Base-by-base conservation (phyloP, 2,113 vertebrate genomes). In the Tachycineta bicolor region DNA sequence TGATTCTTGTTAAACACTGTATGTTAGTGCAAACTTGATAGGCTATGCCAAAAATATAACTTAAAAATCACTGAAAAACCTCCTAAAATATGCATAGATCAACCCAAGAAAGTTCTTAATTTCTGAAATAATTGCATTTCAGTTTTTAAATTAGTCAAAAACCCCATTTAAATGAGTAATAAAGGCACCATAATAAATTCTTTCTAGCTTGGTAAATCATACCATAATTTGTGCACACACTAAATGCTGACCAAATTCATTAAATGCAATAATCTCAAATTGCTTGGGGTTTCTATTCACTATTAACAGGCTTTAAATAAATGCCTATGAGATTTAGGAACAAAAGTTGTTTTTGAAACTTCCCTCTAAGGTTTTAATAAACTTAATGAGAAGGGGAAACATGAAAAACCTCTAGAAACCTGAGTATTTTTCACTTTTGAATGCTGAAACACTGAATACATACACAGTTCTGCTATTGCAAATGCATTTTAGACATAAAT, bases 281-380 rank as follows among this genome's bases (percentile, higher is more conserved):
- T 94, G 69, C 88, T 93, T 96, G 86, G 95, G 83, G 88, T 97
- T 96, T 94, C 93, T 90, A 92, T 93, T 95, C 90, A 93, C 90
- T 92, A 89, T 95, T 96, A 96, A 95, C 93, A 94, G 89, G 83
- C 60, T 92, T 97, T 96, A 94, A 94, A 93, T 71, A 96, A 96
- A 96, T 95, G 60, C 94, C 76, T 90, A 33, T 73, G 93, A 95
- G 93, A 96, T 89, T 96, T 89, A 92, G 60, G 80, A 92, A 97
- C 76, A 96, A 83, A 93, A 90, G 88, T 22, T 87, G 85, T 5
- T 95, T 96, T 93, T 94, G 88, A 96, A 95, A 95, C 71, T 89
- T 93, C 37, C 69, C 68, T 95, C 74, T 41, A 83, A 93, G 80
- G 62, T 94, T 94, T 97, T 96, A 95, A 96, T 94, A 96, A 96